A percentile compares a stretch with the other conserved stretches of the same genome.
phyloP scores from a whole-genome alignment of 2,113 vertebrate genomes.

The Benitochromis conjunctus region DNA sequence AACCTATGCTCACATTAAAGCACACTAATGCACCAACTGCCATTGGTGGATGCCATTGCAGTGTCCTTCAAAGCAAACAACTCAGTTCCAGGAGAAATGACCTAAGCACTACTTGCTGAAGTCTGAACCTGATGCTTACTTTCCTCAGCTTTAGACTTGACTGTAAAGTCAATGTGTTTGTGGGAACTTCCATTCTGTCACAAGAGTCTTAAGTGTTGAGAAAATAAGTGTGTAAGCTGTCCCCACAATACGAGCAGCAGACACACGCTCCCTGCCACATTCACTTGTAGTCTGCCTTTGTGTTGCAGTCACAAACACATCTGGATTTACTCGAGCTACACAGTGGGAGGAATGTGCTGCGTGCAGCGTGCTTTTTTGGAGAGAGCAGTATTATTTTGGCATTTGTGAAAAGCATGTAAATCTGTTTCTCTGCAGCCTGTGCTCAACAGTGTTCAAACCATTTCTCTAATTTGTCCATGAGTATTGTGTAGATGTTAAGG shows the following conservation, averaged over 20 bases:
- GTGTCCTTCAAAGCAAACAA: not conserved
- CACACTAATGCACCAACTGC: not conserved
- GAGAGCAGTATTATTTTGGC: not conserved
- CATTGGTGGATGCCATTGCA: not conserved
- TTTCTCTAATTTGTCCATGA: not conserved
- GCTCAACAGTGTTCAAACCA: not conserved
- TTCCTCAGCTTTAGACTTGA: not conserved
- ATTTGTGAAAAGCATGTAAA: not conserved
- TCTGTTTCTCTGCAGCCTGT: not conserved
- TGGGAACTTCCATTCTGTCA: not conserved
- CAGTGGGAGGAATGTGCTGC: constrained; percentile 5
- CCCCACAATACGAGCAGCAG: not conserved
- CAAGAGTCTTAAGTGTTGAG: not conserved
- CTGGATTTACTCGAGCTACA: constrained; percentile 25
- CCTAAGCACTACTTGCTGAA: not conserved
- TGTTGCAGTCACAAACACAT: constrained; percentile 15
- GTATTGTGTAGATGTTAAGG: not conserved
- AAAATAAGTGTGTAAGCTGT: not conserved
- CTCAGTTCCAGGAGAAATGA: not conserved
- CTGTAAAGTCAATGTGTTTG: not conserved
- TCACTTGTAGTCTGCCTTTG: not conserved
- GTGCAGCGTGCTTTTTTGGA: not conserved
- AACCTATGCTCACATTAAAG: not conserved
- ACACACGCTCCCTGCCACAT: not conserved
- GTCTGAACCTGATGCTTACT: not conserved